Base-by-base conservation (phyloP, 92 coral and sea anemone genomes). In the Phymanthus crucifer region DNA sequence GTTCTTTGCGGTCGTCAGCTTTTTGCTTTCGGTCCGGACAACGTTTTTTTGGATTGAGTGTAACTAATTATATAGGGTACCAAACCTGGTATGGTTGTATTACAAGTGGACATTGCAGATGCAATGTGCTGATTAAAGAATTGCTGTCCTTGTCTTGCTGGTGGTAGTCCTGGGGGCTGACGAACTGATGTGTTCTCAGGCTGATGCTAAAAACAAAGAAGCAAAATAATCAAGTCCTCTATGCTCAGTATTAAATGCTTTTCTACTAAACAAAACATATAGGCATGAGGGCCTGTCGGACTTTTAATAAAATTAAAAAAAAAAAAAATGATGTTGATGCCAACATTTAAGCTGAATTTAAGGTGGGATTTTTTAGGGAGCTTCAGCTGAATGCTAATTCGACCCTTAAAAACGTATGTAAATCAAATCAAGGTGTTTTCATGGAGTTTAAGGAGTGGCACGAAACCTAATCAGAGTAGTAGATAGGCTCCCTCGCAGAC, bases 161-260 rank as follows among this genome's bases (percentile, higher is more conserved):
- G 84, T 6, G 90, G 89, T 24, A 89, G 76, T 24, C 87, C 92
- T 8, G 92, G 89, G 17, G 92, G 84, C 12, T 58, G 68, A 61
- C 68, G 68, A 8, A 61, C 29, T 11, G 17, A 6, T 7, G 33
- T 24, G 17, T 4, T 54, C 26, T 54, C 27, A 6, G 23, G 4
- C 3, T 19, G 6, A 54, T 9, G 12, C 26, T 54, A 13, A 54
- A 23, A 54, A 3, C n/a, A 13, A 54, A 19, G 27, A 54, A 12
- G 14, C 14, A 2, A 48, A 19, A 23, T 2, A 18, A 5, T 54
- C 64, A 54, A 23, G 5, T n/a, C n/a, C n/a, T n/a, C n/a, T n/a
- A n/a, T n/a, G n/a, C n/a, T n/a, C n/a, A n/a, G n/a, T n/a, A n/a
- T n/a, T n/a, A n/a, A n/a, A n/a, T n/a, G n/a, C n/a, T n/a, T n/a